Evolutionary conservation across 1,140 invertebrate genomes (phyloP).

Genomic region (Apis mellifera): DNA sequence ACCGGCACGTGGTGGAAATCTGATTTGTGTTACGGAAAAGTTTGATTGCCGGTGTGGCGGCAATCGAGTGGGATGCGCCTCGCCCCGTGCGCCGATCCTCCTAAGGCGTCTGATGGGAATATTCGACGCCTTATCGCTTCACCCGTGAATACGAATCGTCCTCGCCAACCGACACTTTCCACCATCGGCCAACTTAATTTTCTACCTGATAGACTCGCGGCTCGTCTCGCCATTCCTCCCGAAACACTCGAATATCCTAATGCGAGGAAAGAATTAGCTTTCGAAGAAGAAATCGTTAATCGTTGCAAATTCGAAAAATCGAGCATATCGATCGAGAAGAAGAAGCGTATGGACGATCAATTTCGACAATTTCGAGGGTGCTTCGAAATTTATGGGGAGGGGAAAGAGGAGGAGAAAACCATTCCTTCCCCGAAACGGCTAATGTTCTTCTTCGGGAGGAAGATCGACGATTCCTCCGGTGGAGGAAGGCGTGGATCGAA

Average conservation of each 20-base stretch:
- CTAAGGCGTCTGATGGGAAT: not conserved
- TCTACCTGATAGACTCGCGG: slow-evolving; percentile 2
- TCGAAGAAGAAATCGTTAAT: no score
- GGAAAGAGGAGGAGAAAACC: not conserved
- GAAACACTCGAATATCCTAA: not conserved
- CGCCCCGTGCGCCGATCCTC: not conserved
- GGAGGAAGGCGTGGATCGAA: not conserved
- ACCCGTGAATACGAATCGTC: not conserved
- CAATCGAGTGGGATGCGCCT: slow-evolving; percentile 19
- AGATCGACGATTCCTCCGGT: slow-evolving; percentile 23
- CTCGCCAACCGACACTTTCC: not conserved
- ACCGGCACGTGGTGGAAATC: slow-evolving; percentile 51
- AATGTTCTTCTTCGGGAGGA: not conserved
- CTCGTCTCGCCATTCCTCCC: not conserved
- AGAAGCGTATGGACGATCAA: not conserved
- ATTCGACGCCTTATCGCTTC: slow-evolving; percentile 20
- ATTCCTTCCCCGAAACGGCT: not conserved
- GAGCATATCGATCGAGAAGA: not conserved
- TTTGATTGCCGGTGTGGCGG: slow-evolving; percentile 57
- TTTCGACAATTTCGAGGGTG: not conserved
- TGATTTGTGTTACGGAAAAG: slow-evolving; percentile 60
- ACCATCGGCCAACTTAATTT: slow-evolving; percentile 24
- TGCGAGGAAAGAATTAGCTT: no score
- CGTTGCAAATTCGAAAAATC: no score
- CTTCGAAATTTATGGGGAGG: not conserved